Conservation (phyloP, 2,888 invertebrate species). For the Mechanitis mazaeus region DNA sequence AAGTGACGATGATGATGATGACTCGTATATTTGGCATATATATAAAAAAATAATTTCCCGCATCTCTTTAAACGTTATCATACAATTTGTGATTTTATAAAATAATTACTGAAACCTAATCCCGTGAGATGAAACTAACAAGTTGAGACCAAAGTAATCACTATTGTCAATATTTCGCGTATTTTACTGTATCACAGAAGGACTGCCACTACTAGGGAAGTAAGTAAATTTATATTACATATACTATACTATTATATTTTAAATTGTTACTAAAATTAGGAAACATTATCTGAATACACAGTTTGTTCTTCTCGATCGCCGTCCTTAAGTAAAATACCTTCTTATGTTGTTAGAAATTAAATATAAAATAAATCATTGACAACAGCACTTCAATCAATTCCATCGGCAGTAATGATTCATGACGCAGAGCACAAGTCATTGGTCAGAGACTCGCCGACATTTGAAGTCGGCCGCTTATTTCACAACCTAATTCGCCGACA, state of each 20-base stretch:
- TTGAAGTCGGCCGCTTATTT: constrained; percentile 56
- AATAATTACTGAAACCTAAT: constrained; percentile 50
- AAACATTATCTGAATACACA: too few species aligned
- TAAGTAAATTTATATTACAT: too few species aligned
- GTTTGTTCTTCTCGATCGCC: too few species aligned
- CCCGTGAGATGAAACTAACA: constrained; percentile 46
- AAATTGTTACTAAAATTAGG: too few species aligned
- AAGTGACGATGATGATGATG: too few species aligned
- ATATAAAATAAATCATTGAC: constrained; percentile 30
- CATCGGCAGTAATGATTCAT: constrained; percentile 54
- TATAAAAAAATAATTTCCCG: constrained; percentile 4
- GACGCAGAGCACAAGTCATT: constrained; percentile 41
- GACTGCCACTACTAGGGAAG: too few species aligned
- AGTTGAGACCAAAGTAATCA: constrained; percentile 61
- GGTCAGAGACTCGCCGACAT: constrained; percentile 45
- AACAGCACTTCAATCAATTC: constrained; percentile 51
- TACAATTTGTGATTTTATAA: constrained; percentile 34
- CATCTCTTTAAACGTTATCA: constrained; percentile 19
- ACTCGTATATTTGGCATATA: too few species aligned
- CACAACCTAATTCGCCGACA: constrained; percentile 55
- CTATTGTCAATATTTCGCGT: constrained; percentile 14
- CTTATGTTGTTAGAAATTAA: constrained; percentile 15
- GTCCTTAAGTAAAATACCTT: not conserved
- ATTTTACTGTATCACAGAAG: not conserved
- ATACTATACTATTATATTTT: too few species aligned